Conservation (phyloP, 2,888 invertebrate species). For the Trachelus iudaicus region DNA sequence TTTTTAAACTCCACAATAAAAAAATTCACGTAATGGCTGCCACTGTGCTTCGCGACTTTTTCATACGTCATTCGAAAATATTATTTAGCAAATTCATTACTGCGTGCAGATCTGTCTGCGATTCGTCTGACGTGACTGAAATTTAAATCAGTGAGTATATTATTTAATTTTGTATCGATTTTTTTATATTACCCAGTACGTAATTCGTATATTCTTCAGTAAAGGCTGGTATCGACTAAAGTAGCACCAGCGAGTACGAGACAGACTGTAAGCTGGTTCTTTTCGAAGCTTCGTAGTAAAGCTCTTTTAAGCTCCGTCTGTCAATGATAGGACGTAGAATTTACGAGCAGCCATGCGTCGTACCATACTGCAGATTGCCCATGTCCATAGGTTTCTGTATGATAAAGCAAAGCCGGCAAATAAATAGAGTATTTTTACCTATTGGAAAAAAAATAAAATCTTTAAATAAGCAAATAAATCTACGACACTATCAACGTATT, state of each 20-base stretch:
- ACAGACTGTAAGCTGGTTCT: not conserved
- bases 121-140: not conserved
- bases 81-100: not conserved
- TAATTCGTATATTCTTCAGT: not conserved
- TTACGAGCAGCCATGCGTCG: not conserved
- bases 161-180: not conserved
- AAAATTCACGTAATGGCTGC: not conserved
- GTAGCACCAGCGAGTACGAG: not conserved
- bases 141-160: not conserved
- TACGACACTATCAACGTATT: not conserved
- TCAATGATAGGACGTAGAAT: not conserved
- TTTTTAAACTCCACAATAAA: not conserved
- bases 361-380: not conserved
- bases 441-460: not conserved
- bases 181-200: not conserved
- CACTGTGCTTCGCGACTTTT: not conserved
- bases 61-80: not conserved
- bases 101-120: not conserved
- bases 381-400: not conserved
- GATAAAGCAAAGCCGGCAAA: not conserved
- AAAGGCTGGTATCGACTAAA: not conserved
- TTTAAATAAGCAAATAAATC: not conserved
- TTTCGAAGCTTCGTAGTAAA: not conserved
- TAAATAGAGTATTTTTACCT: not conserved
- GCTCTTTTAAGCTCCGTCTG: not conserved